phyloP scores from a whole-genome alignment of 2,797 vertebrate genomes.

The Lophura swinhoii region DNA sequence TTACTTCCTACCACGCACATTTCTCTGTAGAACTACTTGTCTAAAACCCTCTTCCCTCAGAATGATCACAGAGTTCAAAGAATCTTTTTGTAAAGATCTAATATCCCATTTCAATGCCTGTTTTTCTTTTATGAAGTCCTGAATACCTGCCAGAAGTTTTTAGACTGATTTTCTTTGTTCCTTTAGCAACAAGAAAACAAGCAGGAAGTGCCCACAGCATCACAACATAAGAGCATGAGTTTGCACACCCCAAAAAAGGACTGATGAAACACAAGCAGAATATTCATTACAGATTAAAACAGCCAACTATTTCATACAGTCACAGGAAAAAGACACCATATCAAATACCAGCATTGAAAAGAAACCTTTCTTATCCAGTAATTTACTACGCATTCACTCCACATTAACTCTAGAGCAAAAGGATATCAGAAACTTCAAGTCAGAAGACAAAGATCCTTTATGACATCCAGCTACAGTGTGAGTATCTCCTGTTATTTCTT shows the following conservation, averaged over 20 bases:
- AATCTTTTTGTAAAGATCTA: background rate
- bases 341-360: background rate
- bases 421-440: background rate
- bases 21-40: background rate
- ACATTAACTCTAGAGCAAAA: background rate
- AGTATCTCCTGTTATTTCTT: background rate
- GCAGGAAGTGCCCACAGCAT: slow-evolving; percentile 24
- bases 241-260: background rate
- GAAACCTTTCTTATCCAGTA: background rate
- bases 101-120: background rate
- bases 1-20: too few species aligned
- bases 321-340: background rate
- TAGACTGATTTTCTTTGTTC: background rate
- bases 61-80: background rate
- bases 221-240: background rate
- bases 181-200: background rate
- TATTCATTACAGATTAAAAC: background rate
- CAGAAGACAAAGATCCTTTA: background rate
- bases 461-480: background rate
- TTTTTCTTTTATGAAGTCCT: background rate
- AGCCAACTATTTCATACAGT: background rate
- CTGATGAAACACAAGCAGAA: background rate
- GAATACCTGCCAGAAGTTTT: background rate
- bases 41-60: background rate
- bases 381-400: background rate